Base-by-base conservation (phyloP, 2,888 invertebrate genomes). In the Margaritifera margaritifera region DNA sequence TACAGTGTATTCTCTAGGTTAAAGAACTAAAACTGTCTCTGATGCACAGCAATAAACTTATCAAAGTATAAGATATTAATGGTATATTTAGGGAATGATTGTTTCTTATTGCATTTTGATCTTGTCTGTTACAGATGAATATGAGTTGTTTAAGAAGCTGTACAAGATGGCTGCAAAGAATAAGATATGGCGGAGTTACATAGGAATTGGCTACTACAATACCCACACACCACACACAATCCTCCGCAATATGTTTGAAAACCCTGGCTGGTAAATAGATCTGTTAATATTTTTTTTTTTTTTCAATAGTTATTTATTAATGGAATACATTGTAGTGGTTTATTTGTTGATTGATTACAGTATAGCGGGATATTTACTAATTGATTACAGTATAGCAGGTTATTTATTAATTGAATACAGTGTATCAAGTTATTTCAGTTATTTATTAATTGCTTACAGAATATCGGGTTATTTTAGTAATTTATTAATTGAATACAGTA, bases 201-300 rank as follows among this genome's bases (percentile, higher is more conserved):
- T 99, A 68, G 99, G 99, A 6, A 97, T 99, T 96, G 99, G 99
- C 0, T 99, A 99, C 90, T 95, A 99, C 91, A 98, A 98, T 89
- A 99, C 98, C 86, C 95, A 95, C 87, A 96, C 97, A 1, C 99
- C 99, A 0, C 95, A 96, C 82, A 95, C 97, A 0, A 99, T 99
- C 73, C 93, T 96, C 92, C 92, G 99, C 68, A 99, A 99, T 89
- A 94, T 99, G 85, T 97, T 99, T 85, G 99, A 99, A 92, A 99
- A 99, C 92, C 99, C 99, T 62, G 99, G 99, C 91, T 99, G 99
- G 97, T 95, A 91, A 89, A 88, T 83, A 65, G 52, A 31, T 59
- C 15, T 62, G 52, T 42, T 42, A 11, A 11, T 11, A 42, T 24
- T 56, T 56, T 11, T 56, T 56, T 42, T 8, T 2, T 42, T n/a